Base-by-base conservation (phyloP, 2,113 vertebrate species). In the Myrmecophaga tridactyla region DNA sequence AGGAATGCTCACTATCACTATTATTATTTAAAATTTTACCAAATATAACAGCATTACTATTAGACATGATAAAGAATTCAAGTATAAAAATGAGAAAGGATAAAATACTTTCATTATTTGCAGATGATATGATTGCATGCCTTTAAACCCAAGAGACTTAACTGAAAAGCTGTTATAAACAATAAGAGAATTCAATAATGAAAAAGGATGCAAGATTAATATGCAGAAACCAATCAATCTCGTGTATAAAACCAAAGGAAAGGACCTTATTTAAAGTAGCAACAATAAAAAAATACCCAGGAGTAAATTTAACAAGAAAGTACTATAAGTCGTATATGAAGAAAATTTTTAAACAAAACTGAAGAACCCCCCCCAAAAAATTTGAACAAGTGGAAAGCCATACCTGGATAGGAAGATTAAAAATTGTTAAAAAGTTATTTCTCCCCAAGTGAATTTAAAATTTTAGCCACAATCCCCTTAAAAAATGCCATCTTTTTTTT, bases 161-260 rank as follows among this genome's bases (percentile, higher is more conserved):
- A 41, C 11, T 80, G 85, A 92, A 70, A 91, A 80, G 56, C 43
- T 75, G 43, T 34, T 76, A 70, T 48, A 60, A 77, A 91, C 36
- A 78, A 34, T 77, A 48, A 60, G 46, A 83, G 25, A 85, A 81
- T 69, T 94, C 15, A 72, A 3, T 77, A 65, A 46, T 67, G 12
- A 60, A 86, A 27, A 87, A 80, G 36, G 17, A 87, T 84, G 21
- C 21, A 84, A 87, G 93, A 84, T 91, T 80, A 84, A 87, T 63
- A 43, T 23, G 34, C 15, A 90, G 11, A 89, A 70, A 86, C n/a
- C 20, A 81, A 82, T 60, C 6, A 14, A 36, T 27, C 62, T 90
- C 27, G 29, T 60, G 23, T 36, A 60, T 81, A 36, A 13, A 94
- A 43, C 53, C 8, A 88, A 72, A 72, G 78, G 25, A 89, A 70